Conservation (phyloP, 2,797 vertebrate genomes). For the Menidia menidia region DNA sequence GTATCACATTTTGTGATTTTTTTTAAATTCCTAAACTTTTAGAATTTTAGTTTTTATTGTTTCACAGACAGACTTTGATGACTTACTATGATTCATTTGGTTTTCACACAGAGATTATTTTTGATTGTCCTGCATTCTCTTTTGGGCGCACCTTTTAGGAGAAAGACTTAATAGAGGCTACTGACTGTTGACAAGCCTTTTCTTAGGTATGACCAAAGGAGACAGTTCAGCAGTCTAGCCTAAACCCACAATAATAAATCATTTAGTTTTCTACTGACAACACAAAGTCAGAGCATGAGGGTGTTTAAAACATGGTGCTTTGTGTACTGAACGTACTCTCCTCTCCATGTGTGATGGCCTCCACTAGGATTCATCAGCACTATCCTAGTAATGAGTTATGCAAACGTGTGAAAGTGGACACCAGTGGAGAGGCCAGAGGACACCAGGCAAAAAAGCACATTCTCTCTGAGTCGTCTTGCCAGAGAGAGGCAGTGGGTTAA, state of each 20-base stretch:
- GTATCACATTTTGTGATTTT: too few species aligned
- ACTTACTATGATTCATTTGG: too few species aligned
- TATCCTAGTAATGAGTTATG: slow-evolving; percentile 66
- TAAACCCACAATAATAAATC: slow-evolving; percentile 2
- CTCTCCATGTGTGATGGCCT: slow-evolving; percentile 5
- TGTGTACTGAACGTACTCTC: not conserved
- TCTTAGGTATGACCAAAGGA: not conserved
- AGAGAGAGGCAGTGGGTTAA: slow-evolving; percentile 15
- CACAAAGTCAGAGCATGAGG: not conserved
- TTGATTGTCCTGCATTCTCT: too few species aligned
- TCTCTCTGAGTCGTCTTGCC: slow-evolving; percentile 45
- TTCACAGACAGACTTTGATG: too few species aligned
- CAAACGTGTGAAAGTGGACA: slow-evolving; percentile 71
- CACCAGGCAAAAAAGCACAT: slow-evolving; percentile 59
- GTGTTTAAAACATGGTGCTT: not conserved
- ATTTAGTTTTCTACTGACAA: not conserved
- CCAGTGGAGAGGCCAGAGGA: slow-evolving; percentile 42
- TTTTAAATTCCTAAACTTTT: too few species aligned
- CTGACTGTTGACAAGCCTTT: not conserved
- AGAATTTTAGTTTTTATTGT: too few species aligned
- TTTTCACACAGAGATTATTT: too few species aligned
- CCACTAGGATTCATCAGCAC: slow-evolving; percentile 13
- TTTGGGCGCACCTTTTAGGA: too few species aligned
- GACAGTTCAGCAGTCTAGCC: not conserved
- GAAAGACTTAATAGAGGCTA: too few species aligned